phyloP scores from a whole-genome alignment of 1,140 invertebrate species.

The Polypedilum vanderplanki region DNA sequence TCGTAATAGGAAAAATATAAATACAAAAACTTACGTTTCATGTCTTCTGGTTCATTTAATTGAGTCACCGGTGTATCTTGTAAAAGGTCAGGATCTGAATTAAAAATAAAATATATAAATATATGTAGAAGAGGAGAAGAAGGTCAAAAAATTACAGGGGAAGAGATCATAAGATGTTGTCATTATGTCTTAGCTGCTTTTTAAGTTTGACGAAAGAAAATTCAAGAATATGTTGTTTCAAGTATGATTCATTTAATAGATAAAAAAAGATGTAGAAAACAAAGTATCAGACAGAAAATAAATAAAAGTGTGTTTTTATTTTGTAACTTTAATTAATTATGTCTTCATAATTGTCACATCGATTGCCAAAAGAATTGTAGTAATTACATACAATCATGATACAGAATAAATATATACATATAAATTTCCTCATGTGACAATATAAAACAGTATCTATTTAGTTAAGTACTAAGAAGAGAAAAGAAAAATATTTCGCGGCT shows the following conservation, averaged over 20 bases:
- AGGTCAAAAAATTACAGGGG: too few species aligned
- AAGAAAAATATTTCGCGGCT: background rate
- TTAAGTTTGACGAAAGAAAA: too few species aligned
- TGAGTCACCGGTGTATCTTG: constrained; percentile 58
- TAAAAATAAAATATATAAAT: background rate
- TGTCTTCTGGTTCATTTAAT: constrained; percentile 55
- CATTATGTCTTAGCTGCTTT: too few species aligned
- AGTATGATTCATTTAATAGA: background rate
- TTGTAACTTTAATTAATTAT: constrained; percentile 17
- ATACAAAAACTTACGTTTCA: constrained; percentile 59
- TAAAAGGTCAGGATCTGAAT: constrained; percentile 58
- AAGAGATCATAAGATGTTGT: too few species aligned
- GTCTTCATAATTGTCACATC: constrained; percentile 22
- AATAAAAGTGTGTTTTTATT: background rate
- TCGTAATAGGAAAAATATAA: background rate
- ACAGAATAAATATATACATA: too few species aligned
- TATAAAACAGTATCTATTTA: background rate
- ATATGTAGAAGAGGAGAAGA: too few species aligned
- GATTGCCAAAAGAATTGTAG: constrained; percentile 11
- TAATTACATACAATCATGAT: too few species aligned
- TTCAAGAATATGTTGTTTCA: too few species aligned
- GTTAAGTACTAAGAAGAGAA: background rate
- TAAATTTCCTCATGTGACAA: too few species aligned
- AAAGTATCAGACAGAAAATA: background rate
- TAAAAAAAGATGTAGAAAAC: background rate